Evolutionary conservation across 2,113 vertebrate species (phyloP).

Genomic region (Tympanuchus pallidicinctus): DNA sequence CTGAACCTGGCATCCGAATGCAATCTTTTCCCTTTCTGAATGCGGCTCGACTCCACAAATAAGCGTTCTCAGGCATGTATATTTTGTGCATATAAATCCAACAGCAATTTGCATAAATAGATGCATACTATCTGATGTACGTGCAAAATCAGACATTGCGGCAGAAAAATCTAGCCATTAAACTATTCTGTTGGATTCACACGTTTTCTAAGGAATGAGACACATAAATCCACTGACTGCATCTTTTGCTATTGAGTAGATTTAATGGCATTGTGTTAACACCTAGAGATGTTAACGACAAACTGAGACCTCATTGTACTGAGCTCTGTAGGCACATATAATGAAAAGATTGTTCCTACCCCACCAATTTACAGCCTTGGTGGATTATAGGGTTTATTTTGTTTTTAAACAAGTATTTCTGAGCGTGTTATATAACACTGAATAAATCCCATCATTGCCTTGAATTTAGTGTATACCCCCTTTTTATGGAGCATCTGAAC

Average conservation of each 20-base stretch:
- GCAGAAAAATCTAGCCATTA: conserved; percentile 63
- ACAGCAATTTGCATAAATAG: conserved; percentile 52
- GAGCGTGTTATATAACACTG: conserved; percentile 24
- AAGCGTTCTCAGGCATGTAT: conserved; percentile 20
- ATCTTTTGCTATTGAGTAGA: conserved; percentile 46
- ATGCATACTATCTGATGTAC: conserved; percentile 54
- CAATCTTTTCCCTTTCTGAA: not conserved
- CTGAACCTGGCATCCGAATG: not conserved
- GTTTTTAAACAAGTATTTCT: conserved; percentile 44
- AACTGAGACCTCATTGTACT: conserved; percentile 62
- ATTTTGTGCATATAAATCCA: conserved; percentile 45
- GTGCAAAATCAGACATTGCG: conserved; percentile 56
- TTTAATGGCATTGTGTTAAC: conserved; percentile 70
- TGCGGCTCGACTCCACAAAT: not conserved
- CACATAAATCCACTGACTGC: conserved; percentile 56
- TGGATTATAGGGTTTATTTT: conserved; percentile 58
- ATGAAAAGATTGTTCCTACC: conserved; percentile 58
- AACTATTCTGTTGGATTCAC: conserved; percentile 17
- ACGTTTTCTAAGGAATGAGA: conserved; percentile 49
- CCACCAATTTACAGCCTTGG: conserved; percentile 58
- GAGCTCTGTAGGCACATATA: conserved; percentile 30
- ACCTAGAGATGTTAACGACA: conserved; percentile 55
- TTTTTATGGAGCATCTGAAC: not conserved
- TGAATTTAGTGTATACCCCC: not conserved
- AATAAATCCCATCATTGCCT: conserved; percentile 36